A percentile compares a stretch with the other conserved stretches of the same genome.
phyloP scores from a whole-genome alignment of 2,113 vertebrate species.

The Phocoena phocoena region DNA sequence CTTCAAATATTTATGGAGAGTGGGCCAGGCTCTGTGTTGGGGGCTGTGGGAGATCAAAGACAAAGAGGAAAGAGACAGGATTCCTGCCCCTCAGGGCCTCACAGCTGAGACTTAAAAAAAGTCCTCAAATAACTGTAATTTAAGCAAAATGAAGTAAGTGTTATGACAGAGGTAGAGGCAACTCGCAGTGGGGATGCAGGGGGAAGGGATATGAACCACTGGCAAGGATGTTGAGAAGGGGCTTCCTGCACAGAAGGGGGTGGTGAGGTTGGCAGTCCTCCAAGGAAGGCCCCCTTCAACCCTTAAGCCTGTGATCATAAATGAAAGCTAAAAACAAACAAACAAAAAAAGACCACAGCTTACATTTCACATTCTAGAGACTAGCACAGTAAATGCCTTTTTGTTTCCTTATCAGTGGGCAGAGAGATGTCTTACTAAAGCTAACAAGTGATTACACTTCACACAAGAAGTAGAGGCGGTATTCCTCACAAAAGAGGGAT shows the following conservation, averaged over 20 bases:
- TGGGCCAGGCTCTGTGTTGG: not conserved
- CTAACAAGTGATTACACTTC: slow-evolving; percentile 45
- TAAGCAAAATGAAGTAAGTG: slow-evolving; percentile 51
- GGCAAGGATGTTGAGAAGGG: not conserved
- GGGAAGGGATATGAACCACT: not conserved
- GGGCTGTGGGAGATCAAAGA: slow-evolving; percentile 27
- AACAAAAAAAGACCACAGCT: slow-evolving; percentile 16
- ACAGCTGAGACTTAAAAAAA: slow-evolving; percentile 49
- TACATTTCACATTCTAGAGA: slow-evolving; percentile 17
- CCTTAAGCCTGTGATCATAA: not conserved
- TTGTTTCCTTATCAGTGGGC: slow-evolving; percentile 47
- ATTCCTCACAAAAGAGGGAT: not conserved
- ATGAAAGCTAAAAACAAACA: slow-evolving; percentile 34
- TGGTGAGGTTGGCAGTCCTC: not conserved
- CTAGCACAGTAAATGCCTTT: slow-evolving; percentile 32
- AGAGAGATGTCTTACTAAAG: slow-evolving; percentile 50
- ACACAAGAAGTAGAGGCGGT: slow-evolving; percentile 28
- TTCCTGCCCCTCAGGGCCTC: slow-evolving; percentile 33
- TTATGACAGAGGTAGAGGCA: not conserved
- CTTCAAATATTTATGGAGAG: slow-evolving; percentile 65
- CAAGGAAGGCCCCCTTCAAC: not conserved
- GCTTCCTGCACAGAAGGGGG: not conserved
- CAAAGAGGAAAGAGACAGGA: slow-evolving; percentile 36
- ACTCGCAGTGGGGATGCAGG: not conserved
- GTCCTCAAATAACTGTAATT: slow-evolving; percentile 60